Conservation (phyloP, 1,140 invertebrate species). For the Trichonephila inaurata region DNA sequence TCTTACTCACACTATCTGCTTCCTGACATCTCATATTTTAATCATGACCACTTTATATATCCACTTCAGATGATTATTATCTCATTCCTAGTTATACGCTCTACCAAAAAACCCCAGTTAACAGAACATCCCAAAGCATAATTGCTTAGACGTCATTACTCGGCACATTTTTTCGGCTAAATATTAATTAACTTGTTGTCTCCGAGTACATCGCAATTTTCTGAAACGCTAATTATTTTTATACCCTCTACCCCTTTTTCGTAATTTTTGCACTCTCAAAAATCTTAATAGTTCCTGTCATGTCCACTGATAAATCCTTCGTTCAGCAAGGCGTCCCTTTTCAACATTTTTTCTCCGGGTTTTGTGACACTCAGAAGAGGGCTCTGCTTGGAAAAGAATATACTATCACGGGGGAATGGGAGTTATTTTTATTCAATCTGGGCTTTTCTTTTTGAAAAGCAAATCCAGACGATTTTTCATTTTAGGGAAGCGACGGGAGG, state of each 20-base stretch:
- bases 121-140: neutral
- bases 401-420: neutral
- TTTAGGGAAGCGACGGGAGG: neutral
- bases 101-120: neutral
- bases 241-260: neutral
- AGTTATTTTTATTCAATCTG: slow-evolving; percentile 48
- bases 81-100: neutral
- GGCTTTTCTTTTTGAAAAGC: slow-evolving; percentile 21
- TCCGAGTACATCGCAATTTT: neutral
- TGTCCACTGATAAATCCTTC: slow-evolving; percentile 29
- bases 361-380: neutral
- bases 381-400: neutral
- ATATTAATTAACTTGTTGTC: neutral
- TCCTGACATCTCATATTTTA: too few relatives aligned
- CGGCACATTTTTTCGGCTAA: neutral
- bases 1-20: too few relatives aligned
- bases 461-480: slow-evolving; percentile 48
- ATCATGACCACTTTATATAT: neutral
- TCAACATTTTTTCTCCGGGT: neutral
- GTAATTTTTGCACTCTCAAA: neutral
- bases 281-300: slow-evolving; percentile 44
- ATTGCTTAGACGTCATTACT: slow-evolving; percentile 17
- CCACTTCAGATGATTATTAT: neutral
- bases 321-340: neutral
- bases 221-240: neutral